phyloP scores from a whole-genome alignment of 2,888 invertebrate genomes.

The Troglohyphantes excavatus region DNA sequence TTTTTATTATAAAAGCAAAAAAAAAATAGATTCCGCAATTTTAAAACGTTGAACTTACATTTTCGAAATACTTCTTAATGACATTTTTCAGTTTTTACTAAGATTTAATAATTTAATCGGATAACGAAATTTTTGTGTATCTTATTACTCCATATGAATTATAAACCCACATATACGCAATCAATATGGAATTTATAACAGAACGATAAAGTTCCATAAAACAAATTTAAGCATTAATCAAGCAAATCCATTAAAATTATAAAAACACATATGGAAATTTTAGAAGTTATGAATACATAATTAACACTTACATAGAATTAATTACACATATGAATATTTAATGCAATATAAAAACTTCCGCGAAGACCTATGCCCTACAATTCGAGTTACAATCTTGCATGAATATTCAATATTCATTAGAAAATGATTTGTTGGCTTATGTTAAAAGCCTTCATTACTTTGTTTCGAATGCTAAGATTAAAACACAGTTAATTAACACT shows the following conservation, averaged over 20 bases:
- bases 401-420: slow-evolving; percentile 44
- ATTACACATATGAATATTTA: neutral
- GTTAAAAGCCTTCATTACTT: slow-evolving; percentile 35
- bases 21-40: no score
- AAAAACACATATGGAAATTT: neutral
- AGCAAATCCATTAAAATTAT: neutral
- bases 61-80: no score
- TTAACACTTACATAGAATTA: neutral
- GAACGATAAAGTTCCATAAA: neutral
- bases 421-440: slow-evolving; percentile 45
- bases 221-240: neutral
- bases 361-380: slow-evolving; percentile 4
- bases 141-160: no score
- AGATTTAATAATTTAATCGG: no score
- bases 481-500: slow-evolving; percentile 53
- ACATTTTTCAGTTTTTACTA: no score
- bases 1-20: no score
- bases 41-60: no score
- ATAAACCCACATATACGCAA: no score
- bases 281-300: neutral
- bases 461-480: slow-evolving; percentile 39
- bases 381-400: slow-evolving; percentile 27
- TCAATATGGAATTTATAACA: neutral
- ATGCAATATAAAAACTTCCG: slow-evolving; percentile 27
- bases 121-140: no score